Base-by-base conservation (phyloP, 1,140 invertebrate species). In the Fopius arisanus region DNA sequence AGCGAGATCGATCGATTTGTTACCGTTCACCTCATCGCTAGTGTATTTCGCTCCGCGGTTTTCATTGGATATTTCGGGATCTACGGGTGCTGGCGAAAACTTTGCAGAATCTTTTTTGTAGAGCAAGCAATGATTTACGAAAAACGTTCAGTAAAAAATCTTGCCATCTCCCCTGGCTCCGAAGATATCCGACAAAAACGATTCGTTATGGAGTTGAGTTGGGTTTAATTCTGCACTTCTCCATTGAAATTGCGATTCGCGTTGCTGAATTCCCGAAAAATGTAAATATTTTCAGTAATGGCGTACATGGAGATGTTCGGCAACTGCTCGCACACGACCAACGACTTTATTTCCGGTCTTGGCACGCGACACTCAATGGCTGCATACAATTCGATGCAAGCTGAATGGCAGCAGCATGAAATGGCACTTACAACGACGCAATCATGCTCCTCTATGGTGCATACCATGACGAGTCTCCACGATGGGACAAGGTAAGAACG, bases 261-360 rank as follows among this genome's bases (percentile, higher is more conserved):
- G 37, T 16, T 3, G 10, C 37, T 41, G 54, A 59, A 59, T 3
- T 26, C n/a, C 33, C 7, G 33, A 67, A 48, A 75, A 71, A 67
- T 37, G 21, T 70, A 71, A 31, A 66, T 31, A 71, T 68, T 90
- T 90, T 72, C 90, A 97, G 96, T 98, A 78, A 96, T 96, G 92
- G 95, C 95, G 54, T 98, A 98, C 88, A 97, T 98, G 96, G 95
- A 97, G 87, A 96, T 97, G 91, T 95, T 97, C 83, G 94, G 95
- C 0, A 94, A 95, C 83, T 96, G 95, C 87, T 94, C 93, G 70
- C 94, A 95, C 78, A 92, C 93, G 28, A 90, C 90, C 69, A 90
- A 90, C 75, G 93, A 95, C 78, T 93, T 95, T 85, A 92, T 95
- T 79, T 84, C 85, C 41, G 84, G 84, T 63, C 80, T 88, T 37